A percentile compares a stretch with the other conserved stretches of the same genome.
These are phyloP conservation scores for Scomber scombrus DNA, from an alignment of 2,113 vertebrate genomes.

Conservation along the genomic window DNA sequence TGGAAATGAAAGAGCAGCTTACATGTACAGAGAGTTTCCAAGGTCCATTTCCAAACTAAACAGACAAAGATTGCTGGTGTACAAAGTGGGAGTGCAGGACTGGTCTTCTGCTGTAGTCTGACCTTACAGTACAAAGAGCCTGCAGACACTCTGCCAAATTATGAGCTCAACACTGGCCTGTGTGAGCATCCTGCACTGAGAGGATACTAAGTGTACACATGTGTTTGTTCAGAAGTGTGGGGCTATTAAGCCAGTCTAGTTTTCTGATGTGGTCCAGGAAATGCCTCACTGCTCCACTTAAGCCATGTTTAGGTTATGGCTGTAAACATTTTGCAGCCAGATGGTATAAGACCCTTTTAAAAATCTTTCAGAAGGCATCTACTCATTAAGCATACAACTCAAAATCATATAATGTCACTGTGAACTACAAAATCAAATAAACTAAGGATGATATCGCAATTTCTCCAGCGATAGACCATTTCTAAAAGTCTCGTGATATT, in stretches of 20 bases:
- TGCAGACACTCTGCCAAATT: constrained; percentile 76
- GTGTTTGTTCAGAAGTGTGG: constrained; percentile 77
- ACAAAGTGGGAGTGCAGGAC: constrained; percentile 50
- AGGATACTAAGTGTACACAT: constrained; percentile 75
- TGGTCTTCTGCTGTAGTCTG: constrained; percentile 50
- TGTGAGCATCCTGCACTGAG: constrained; percentile 56
- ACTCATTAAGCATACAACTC: constrained; percentile 48
- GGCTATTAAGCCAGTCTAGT: constrained; percentile 72
- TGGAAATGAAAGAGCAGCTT: constrained; percentile 32
- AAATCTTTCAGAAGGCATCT: constrained; percentile 40
- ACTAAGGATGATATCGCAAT: not conserved
- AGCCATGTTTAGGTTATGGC: constrained; percentile 71
- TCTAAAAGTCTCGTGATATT: not conserved
- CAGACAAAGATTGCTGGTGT: constrained; percentile 36
- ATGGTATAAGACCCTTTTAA: constrained; percentile 47
- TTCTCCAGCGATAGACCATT: constrained; percentile 24
- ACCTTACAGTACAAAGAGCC: constrained; percentile 63
- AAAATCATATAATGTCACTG: constrained; percentile 49
- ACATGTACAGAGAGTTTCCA: constrained; percentile 58
- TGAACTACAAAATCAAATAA: constrained; percentile 33
- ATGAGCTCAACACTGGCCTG: constrained; percentile 82
- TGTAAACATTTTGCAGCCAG: constrained; percentile 75
- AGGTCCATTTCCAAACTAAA: constrained; percentile 68
- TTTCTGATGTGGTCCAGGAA: constrained; percentile 80
- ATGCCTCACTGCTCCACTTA: constrained; percentile 65